Evolutionary conservation across 1,140 invertebrate genomes (phyloP).

Genomic region (Rhyzopertha dominica): DNA sequence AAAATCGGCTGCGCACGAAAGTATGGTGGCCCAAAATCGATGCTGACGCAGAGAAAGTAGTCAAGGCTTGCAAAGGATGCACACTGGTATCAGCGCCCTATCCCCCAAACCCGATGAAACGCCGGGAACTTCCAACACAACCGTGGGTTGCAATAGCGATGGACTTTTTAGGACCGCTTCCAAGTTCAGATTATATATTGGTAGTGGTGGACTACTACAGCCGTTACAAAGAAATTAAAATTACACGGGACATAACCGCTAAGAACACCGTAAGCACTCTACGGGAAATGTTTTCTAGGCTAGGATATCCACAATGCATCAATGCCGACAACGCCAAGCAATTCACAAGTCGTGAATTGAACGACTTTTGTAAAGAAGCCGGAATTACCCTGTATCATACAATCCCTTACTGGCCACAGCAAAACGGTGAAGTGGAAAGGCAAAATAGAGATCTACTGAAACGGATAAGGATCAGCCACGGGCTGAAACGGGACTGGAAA

Average conservation of each 20-base stretch:
- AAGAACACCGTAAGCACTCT: conserved; percentile 1
- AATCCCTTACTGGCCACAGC: conserved; percentile 26
- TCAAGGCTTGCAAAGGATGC: conserved; percentile 47
- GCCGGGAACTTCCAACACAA: conserved; percentile 29
- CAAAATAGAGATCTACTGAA: conserved; percentile 24
- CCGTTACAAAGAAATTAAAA: conserved; percentile 17
- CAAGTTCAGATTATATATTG: conserved; percentile 32
- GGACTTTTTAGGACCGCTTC: conserved; percentile 38
- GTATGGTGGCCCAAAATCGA: conserved; percentile 53
- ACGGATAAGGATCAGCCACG: not conserved
- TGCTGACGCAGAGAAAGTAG: conserved; percentile 44
- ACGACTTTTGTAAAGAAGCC: conserved; percentile 22
- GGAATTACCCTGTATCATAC: conserved; percentile 29
- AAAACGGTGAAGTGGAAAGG: conserved; percentile 35
- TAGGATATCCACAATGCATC: conserved; percentile 20
- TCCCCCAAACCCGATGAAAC: conserved; percentile 30
- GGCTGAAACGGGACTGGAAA: not conserved
- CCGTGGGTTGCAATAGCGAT: conserved; percentile 41
- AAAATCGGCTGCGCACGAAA: conserved; percentile 48
- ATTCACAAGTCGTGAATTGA: conserved; percentile 17
- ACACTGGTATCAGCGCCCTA: conserved; percentile 29
- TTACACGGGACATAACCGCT: conserved; percentile 1
- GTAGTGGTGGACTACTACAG: conserved; percentile 24
- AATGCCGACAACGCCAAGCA: conserved; percentile 21
- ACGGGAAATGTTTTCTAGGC: not conserved